Base-by-base conservation (phyloP, 2,797 vertebrate genomes). In the Orientallactaga sibirica region DNA sequence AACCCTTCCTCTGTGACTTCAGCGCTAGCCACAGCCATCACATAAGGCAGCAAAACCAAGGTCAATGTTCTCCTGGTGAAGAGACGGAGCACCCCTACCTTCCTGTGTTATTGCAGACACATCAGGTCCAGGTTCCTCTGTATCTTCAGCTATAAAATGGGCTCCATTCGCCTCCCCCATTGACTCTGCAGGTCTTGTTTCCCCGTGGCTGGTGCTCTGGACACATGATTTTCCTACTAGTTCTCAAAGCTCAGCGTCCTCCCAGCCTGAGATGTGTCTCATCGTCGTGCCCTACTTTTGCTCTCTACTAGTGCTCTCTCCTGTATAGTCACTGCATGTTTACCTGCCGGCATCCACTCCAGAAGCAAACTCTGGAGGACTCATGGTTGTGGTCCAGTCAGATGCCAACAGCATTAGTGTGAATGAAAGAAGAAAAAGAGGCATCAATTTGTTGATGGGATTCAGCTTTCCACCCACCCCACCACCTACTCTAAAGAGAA, bases 91-190 rank as follows among this genome's bases (percentile, higher is more conserved):
- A 19, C 37, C 12, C 58, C 6, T 8, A 11, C 77, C 80, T 55
- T 27, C 29, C 29, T 27, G 3, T 18, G 7, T 64, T 55, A 24
- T 20, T 16, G 10, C 1, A 37, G 76, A 25, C 19, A 91, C 64
- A 41, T 37, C 14, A 25, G 11, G 29, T 83, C 19, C 18, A 6
- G 43, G 77, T 16, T 83, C 81, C 62, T 95, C 80, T 70, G 71
- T 80, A 48, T 92, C 81, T 64, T 70, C 27, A n/a, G 22, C 93
- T 93, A 3, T 78, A 20, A 43, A 95, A 85, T 61, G 87, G 89
- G 78, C 6, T 67, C 55, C 8, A 0, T 5, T 9, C 79, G 41
- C 22, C 33, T 90, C 78, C 90, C 7, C 75, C 52, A 70, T 1
- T 1, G 37, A 22, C 41, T 37, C 70, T 3, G 0, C 0, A 1